Conservation (phyloP, 2,888 invertebrate genomes). For the Drosophila mulleri region DNA sequence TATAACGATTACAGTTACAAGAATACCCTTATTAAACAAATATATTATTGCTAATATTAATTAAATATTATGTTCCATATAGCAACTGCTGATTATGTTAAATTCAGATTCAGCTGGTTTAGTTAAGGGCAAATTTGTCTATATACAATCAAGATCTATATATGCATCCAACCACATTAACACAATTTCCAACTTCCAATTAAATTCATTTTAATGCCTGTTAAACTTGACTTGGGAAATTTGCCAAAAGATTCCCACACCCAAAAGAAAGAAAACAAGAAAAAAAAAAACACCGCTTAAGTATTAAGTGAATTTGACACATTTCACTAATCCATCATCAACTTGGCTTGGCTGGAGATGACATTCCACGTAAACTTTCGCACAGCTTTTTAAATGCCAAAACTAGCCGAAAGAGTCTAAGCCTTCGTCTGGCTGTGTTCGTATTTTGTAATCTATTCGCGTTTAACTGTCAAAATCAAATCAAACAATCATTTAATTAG, state of each 20-base stretch:
- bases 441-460: slow-evolving; percentile 38
- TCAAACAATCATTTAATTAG: slow-evolving; percentile 60
- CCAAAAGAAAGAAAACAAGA: background rate
- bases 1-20: background rate
- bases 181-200: background rate
- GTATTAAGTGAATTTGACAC: slow-evolving; percentile 43
- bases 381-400: slow-evolving; percentile 24
- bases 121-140: too few relatives aligned
- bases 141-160: background rate
- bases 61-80: background rate
- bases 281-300: background rate
- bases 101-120: too few relatives aligned
- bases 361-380: slow-evolving; percentile 46
- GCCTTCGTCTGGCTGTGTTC: slow-evolving; percentile 1
- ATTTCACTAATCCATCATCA: slow-evolving; percentile 56
- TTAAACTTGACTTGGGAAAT: slow-evolving; percentile 21
- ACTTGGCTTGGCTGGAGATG: slow-evolving; percentile 19
- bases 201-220: slow-evolving; percentile 3
- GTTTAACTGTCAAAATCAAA: slow-evolving; percentile 61
- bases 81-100: background rate
- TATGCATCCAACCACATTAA: background rate
- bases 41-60: background rate
- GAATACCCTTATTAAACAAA: background rate
- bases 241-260: slow-evolving; percentile 21
- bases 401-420: background rate